Evolutionary conservation across 30 jellyfish, hydroid and myxozoan species (phyloP).

Genomic region (Cassiopea andromeda): DNA sequence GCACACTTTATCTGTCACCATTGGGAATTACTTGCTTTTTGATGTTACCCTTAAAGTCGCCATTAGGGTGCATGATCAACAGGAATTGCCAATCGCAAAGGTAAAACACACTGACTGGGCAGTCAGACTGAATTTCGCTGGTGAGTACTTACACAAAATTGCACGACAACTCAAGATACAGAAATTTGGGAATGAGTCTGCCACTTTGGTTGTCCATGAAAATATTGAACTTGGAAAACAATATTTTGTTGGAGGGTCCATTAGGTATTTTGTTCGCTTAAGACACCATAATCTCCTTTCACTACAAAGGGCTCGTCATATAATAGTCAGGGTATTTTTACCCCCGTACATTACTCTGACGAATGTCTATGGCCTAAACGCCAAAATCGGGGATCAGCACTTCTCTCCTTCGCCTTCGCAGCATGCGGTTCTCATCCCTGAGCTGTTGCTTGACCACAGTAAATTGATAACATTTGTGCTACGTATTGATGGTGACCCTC

Average conservation of each 20-base stretch:
- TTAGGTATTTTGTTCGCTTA: not conserved
- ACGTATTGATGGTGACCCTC: not conserved
- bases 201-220: not conserved
- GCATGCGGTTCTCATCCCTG: slow-evolving; percentile 7
- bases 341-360: slow-evolving; percentile 1
- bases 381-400: not conserved
- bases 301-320: slow-evolving; percentile 7
- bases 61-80: slow-evolving; percentile 11
- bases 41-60: not conserved
- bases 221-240: not conserved
- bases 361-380: not conserved
- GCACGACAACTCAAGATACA: not conserved
- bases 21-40: not conserved
- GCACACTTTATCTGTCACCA: not conserved
- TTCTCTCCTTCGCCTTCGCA: slow-evolving; percentile 1
- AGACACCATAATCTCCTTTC: not conserved
- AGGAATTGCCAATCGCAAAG: not conserved
- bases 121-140: slow-evolving; percentile 8
- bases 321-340: not conserved
- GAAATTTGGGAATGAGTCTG: slow-evolving; percentile 2
- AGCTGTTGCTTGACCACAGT: slow-evolving; percentile 26
- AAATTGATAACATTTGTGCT: not conserved
- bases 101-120: not conserved
- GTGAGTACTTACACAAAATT: not conserved
- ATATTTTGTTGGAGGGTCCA: slow-evolving; percentile 15